These are phyloP conservation scores for Tetranychus cinnabarinus DNA, from an alignment of 1,140 invertebrate species.

Conservation along the genomic window DNA sequence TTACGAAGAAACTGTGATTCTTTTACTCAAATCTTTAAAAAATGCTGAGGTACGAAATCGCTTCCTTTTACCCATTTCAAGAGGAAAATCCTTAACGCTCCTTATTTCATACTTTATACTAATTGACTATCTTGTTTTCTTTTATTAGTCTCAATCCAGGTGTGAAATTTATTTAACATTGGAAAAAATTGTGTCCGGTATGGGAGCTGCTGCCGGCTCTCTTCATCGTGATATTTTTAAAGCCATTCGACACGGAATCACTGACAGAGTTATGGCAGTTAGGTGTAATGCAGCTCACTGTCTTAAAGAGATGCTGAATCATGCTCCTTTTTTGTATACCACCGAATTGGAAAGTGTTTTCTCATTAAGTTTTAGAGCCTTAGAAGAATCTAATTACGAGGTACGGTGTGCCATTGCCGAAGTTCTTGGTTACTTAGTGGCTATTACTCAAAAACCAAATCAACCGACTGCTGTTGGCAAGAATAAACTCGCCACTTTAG, in stretches of 20 bases:
- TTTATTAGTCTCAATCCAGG: constrained; percentile 50
- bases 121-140: not conserved
- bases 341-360: constrained; percentile 68
- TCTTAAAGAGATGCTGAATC: constrained; percentile 62
- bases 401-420: constrained; percentile 73
- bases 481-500: constrained; percentile 41
- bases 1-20: constrained; percentile 88
- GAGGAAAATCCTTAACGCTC: not conserved
- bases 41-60: constrained; percentile 45
- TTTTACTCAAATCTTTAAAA: constrained; percentile 66
- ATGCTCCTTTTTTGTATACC: constrained; percentile 63
- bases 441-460: constrained; percentile 42
- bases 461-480: constrained; percentile 9
- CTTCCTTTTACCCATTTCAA: not conserved
- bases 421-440: constrained; percentile 50
- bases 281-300: constrained; percentile 66
- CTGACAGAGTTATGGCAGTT: constrained; percentile 72
- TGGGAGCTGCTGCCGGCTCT: constrained; percentile 60
- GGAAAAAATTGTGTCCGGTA: constrained; percentile 67
- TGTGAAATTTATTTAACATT: constrained; percentile 91
- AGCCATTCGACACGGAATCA: constrained; percentile 52
- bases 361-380: constrained; percentile 63
- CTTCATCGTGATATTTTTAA: constrained; percentile 83
- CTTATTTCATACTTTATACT: not conserved
- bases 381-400: constrained; percentile 86